Evolutionary conservation across 2,888 invertebrate genomes (phyloP), one percentile per base, ranked within the genome.

Genomic region (Ethmia dodecea): DNA sequence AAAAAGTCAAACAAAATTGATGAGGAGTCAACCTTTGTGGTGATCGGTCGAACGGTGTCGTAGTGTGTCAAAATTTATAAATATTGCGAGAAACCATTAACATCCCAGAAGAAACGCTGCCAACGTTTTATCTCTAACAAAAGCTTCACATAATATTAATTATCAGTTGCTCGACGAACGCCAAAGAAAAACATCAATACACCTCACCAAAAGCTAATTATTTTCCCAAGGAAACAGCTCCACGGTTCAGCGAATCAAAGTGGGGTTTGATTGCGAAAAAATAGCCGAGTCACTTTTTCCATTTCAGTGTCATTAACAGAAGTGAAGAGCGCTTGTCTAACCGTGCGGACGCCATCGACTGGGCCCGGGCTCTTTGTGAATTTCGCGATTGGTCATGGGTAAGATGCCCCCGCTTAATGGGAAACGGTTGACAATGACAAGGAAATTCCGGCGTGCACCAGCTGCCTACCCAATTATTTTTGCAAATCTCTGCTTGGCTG

Each of bases 381-480:
- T 63, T 65, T 63, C 57, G 55, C 57, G 55, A 67, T 69, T 65
- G 60, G 68, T 67, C 66, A 70, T 58, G 60, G 66, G 55, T 53
- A 58, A 52, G 51, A 42, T 36, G 56, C 54, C 43, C 51, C 43
- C 51, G 51, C 45, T 58, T 70, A 63, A 70, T 66, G 60, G 69
- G 58, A 71, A 69, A 59, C 51, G 57, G 56, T 64, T 64, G 55
- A 73, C 71, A 76, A 75, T 76, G 63, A 73, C 61, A 48, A 63
- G 77, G 73, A 73, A 77, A 61, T 74, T 72, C 74, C 71, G 69
- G 58, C 54, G 55, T 53, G 55, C 61, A 52, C 54, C 64, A 59
- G 55, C 66, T 65, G 60, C 54, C 33, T 65, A 55, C 56, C 68
- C 61, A 73, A 73, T 73, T 73, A 69, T 72, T 72, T 66, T 67